phyloP scores from a whole-genome alignment of 2,888 invertebrate species.

The Andrena hattorfiana region DNA sequence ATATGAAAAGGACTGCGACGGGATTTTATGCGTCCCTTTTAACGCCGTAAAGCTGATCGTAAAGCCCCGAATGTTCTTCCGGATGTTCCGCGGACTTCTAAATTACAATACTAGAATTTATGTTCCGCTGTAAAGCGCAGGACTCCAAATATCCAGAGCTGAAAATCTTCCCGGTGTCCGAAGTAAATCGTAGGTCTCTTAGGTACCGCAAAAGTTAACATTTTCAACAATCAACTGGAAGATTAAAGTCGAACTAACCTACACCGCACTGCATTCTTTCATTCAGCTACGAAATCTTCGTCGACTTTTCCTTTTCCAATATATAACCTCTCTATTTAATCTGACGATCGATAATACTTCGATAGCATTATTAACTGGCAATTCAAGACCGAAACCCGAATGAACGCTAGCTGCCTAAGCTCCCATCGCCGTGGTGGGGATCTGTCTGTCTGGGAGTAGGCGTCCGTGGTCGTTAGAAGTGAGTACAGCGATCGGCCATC shows the following conservation, averaged over 20 bases:
- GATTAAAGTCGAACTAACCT: no score
- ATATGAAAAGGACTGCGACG: constrained; percentile 2
- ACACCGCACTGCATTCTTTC: no score
- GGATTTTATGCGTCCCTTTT: constrained; percentile 16
- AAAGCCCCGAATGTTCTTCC: neutral
- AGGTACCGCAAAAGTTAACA: no score
- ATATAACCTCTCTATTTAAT: neutral
- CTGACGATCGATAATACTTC: neutral
- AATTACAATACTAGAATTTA: constrained; percentile 18
- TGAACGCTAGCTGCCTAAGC: neutral
- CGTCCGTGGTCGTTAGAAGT: constrained; percentile 7
- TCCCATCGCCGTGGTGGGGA: neutral
- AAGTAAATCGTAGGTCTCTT: neutral
- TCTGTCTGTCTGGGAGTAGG: neutral
- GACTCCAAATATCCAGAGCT: neutral
- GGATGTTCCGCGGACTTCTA: neutral
- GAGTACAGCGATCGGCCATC: constrained; percentile 43
- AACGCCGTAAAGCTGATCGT: constrained; percentile 9
- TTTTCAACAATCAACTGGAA: no score
- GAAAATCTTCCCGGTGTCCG: neutral
- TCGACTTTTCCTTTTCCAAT: no score
- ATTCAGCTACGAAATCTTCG: no score
- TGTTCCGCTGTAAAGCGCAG: neutral
- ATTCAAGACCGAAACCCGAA: neutral
- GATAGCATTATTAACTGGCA: neutral